Evolutionary conservation across 1,140 invertebrate species (phyloP), one percentile per base, ranked within the genome.

Genomic region (Tetragnatha versicolor): DNA sequence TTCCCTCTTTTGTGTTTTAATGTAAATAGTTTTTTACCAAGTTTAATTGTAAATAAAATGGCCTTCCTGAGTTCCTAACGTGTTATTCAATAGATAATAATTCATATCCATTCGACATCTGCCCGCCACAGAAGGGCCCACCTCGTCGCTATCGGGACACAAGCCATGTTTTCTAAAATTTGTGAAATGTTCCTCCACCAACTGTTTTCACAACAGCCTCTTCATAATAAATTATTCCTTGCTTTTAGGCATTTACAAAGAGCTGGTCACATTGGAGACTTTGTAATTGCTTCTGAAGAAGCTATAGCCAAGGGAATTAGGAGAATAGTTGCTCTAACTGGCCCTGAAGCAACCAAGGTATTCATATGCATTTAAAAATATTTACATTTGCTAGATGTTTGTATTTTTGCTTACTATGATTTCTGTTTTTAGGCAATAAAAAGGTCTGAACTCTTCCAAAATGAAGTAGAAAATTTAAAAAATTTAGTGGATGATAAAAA

Each of bases 231-330:
- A n/a, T n/a, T n/a, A n/a, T n/a, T n/a, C n/a, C n/a, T n/a, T n/a
- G n/a, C n/a, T 70, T 72, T 2, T 60, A 80, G 79, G 29, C 83
- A 83, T 79, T 66, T 83, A 12, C 69, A 75, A 33, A 72, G 82
- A 55, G 80, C 80, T 47, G 82, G 83, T 14, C 83, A 83, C 79
- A 77, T 83, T 37, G 83, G 94, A 60, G 91, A 96, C 82, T 96
- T 99, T 88, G 92, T 98, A 0, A 98, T 99, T 83, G 90, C 94
- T 2, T 94, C 92, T 83, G 98, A 99, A 90, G 98, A 99, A 88
- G 97, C 98, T 12, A 99, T 99, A 83, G 95, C 98, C 53, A 99
- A 99, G 88, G 98, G 97, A 70, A 97, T 99, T 76, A 89, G 98
- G 61, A 91, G 98, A 84, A 98, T 99, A 84, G 94, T 99, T 45